Percentiles rank a stretch among this genome's conserved stretches.
Conservation (phyloP, 2,888 invertebrate genomes). For the Lasioglossum lativentre region DNA sequence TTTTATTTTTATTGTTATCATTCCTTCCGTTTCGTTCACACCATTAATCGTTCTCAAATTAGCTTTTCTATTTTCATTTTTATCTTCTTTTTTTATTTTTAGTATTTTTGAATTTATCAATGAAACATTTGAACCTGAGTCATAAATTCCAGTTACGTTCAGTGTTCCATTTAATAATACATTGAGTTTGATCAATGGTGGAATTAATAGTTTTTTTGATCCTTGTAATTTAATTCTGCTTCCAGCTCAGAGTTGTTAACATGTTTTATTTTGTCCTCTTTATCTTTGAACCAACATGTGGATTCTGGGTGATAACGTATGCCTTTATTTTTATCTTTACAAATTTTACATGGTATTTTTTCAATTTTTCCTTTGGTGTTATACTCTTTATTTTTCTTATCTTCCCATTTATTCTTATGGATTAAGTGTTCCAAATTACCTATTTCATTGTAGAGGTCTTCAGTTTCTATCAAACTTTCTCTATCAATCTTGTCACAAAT, state of each 20-base stretch:
- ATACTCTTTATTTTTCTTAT: background rate
- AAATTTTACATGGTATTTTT: conserved; percentile 25
- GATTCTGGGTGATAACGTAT: conserved; percentile 57
- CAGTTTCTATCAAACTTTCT: conserved; percentile 60
- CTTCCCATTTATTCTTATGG: background rate
- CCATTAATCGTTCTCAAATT: conserved; percentile 32
- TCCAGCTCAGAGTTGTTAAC: conserved; percentile 59
- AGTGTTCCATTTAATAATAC: conserved; percentile 50
- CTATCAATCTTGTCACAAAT: conserved; percentile 71
- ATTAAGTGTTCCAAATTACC: conserved; percentile 52
- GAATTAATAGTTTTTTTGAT: conserved; percentile 60
- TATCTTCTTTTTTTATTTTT: conserved; percentile 46
- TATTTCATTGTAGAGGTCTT: conserved; percentile 66
- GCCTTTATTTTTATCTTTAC: conserved; percentile 39
- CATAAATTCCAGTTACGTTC: conserved; percentile 53
- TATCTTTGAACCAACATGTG: conserved; percentile 58
- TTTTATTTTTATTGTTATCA: conserved; percentile 46
- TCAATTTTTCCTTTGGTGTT: background rate
- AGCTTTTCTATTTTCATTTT: conserved; percentile 19
- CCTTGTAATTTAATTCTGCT: conserved; percentile 45
- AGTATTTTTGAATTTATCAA: conserved; percentile 56
- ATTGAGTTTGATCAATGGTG: conserved; percentile 64
- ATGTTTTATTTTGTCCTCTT: conserved; percentile 47
- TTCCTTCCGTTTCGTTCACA: conserved; percentile 26
- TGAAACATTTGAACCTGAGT: conserved; percentile 62